Percentiles rank a stretch among this genome's conserved stretches.
These are phyloP conservation scores for Benthochromis sp. DNA, from an alignment of 2,113 vertebrate genomes.

Conservation along the genomic window DNA sequence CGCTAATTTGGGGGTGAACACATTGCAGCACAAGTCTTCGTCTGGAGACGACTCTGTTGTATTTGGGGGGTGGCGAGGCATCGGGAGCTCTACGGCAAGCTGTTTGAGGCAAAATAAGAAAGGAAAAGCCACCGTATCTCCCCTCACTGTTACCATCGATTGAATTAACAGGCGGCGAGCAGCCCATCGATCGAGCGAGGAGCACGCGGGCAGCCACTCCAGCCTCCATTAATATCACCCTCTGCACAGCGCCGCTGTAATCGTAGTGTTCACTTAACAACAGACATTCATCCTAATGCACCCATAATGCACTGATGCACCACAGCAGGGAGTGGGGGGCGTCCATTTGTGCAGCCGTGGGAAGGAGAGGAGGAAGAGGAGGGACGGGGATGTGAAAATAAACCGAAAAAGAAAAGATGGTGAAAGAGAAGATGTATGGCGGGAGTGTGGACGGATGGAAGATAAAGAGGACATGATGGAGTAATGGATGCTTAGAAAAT, in stretches of 20 bases:
- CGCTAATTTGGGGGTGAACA: conserved; percentile 39
- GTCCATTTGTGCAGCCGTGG: background rate
- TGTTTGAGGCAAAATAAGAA: background rate
- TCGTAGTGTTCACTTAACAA: background rate
- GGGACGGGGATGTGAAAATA: conserved; percentile 11
- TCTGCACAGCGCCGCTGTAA: background rate
- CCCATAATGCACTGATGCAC: conserved; percentile 30
- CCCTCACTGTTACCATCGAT: background rate
- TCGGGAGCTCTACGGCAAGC: background rate
- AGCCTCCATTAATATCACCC: conserved; percentile 12
- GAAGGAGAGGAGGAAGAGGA: background rate
- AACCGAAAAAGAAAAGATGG: background rate
- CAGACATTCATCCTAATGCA: conserved; percentile 36
- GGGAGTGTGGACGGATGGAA: background rate
- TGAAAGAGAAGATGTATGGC: background rate
- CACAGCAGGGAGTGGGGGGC: background rate
- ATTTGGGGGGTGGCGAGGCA: background rate
- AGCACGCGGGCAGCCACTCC: background rate
- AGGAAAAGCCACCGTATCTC: background rate
- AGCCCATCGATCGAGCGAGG: background rate
- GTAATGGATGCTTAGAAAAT: conserved; percentile 10
- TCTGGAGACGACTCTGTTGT: background rate
- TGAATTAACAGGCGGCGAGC: conserved; percentile 26
- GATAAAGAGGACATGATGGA: background rate
- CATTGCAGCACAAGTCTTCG: conserved; percentile 3